Conservation (phyloP, 2,113 vertebrate genomes). For the Hypanus sabinus region DNA sequence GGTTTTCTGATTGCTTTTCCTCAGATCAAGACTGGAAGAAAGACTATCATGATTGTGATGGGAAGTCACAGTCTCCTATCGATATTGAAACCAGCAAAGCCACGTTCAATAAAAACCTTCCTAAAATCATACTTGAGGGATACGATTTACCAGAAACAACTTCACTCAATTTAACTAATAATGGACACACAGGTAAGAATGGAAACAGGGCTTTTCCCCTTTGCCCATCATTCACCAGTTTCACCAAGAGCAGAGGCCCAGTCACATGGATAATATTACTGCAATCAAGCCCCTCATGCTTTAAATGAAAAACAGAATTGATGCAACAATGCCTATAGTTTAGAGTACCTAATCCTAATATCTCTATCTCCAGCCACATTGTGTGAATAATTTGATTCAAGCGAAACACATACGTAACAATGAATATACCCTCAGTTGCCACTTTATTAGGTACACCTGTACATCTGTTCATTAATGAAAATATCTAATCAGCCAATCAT, state of each 20-base stretch:
- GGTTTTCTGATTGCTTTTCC: neutral
- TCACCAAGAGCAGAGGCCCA: neutral
- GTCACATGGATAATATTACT: neutral
- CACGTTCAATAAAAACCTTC: slow-evolving; percentile 46
- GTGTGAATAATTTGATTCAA: neutral
- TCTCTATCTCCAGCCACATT: too few relatives aligned
- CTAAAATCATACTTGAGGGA: slow-evolving; percentile 48
- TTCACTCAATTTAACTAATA: slow-evolving; percentile 53
- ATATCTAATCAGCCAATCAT: too few relatives aligned
- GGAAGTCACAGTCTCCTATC: slow-evolving; percentile 57
- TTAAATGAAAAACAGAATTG: neutral
- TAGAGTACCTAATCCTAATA: neutral
- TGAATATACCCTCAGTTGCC: too few relatives aligned
- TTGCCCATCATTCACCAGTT: neutral
- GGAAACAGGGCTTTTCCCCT: slow-evolving; percentile 34
- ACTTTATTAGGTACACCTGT: too few relatives aligned
- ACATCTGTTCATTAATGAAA: too few relatives aligned
- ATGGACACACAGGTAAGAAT: slow-evolving; percentile 58
- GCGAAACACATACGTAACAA: too few relatives aligned
- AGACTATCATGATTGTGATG: slow-evolving; percentile 41
- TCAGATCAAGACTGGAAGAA: slow-evolving; percentile 46
- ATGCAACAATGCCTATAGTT: neutral
- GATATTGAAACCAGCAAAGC: slow-evolving; percentile 46
- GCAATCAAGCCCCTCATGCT: neutral
- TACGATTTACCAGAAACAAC: slow-evolving; percentile 45